Base-by-base conservation (phyloP, 2,113 vertebrate species). In the Upupa epops region DNA sequence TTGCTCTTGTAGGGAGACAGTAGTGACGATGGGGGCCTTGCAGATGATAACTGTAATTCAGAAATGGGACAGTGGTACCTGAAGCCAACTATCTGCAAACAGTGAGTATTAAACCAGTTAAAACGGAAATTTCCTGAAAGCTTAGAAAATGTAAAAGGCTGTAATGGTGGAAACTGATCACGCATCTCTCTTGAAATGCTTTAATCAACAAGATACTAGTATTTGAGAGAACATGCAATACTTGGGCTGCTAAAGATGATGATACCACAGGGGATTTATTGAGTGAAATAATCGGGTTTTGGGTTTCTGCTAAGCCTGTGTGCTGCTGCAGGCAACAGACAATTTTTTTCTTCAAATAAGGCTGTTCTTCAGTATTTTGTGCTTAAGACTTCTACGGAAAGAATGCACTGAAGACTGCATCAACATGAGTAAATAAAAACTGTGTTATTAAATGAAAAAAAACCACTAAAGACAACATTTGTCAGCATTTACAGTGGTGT, bases 21-120 rank as follows among this genome's bases (percentile, higher is more conserved):
- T 96, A 99, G 99, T 48, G 99, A 99, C 63, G 98, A 99, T 46
- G 98, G 98, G 34, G 96, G 98, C 56, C 97, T 98, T 91, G 95
- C 96, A 5, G 98, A 99, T 49, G 99, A 99, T 55, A 83, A 95
- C 17, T 97, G 95, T 59, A 94, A n/a, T 89, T 98, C 98, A 28
- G 98, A 99, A 90, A 90, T 97, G 90, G 97, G 98, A 10, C 97
- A 97, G 5, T 97, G 98, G 98, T 94, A 98, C 71, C 97, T 98
- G 81, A 98, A 97, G 83, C 98, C 96, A 12, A 98, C 94, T 82
- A 83, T 98, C 96, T 99, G 98, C 96, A 99, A 97, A 98, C 99
- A 99, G 99, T 99, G 96, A 98, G 99, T 97, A 76, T 88, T 83
- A 13, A 81, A 64, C 81, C 31, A 34, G 14, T 76, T 87, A 17